Base-by-base conservation (phyloP, 2,113 vertebrate genomes). In the Psammodynastes pulverulentus region DNA sequence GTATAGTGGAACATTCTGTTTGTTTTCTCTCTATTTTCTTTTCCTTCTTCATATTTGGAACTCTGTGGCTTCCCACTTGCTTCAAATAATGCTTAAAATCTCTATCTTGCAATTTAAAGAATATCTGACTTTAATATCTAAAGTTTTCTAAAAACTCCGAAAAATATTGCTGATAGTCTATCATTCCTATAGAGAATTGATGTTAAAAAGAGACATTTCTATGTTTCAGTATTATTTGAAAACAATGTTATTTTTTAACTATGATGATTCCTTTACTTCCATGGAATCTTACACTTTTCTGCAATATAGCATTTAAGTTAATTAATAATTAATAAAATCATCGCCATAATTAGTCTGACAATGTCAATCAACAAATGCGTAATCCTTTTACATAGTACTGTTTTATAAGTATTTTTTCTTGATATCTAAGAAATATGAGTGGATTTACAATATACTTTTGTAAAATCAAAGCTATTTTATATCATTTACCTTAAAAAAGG, bases 351-450 rank as follows among this genome's bases (percentile, higher is more conserved):
- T 72, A 39, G 39, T 2, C 67, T 39, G 67, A 34, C 62, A 72
- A 72, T 72, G 34, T 39, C 29, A 39, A 39, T 39, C 67, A 72
- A 72, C n/a, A 72, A 39, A 79, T 79, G 6, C 17, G 5, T 79
- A 79, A 79, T 79, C 17, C 72, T 79, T 79, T 79, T 43, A 39
- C 19, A 79, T 79, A 43, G 15, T 39, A 79, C 43, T 19, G 15
- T 21, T 79, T 19, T 79, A 39, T 79, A 79, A 79, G 5, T 48
- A n/a, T 34, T 62, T 26, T 90, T 26, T 48, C 67, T 19, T 84
- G 24, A 0, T 86, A 0, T 13, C 29, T 3, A 88, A 86, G 86
- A 94, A 91, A 0, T 0, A 0, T 84, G 3, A 34, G 45, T n/a
- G 56, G 72, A 21, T 0, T 15, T 21, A 89, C 1, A 3, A 93